Percentiles rank a stretch among this genome's conserved stretches.
These are phyloP conservation scores for Malaclemys terrapin DNA, from an alignment of 2,113 vertebrate genomes.

Conservation along the genomic window DNA sequence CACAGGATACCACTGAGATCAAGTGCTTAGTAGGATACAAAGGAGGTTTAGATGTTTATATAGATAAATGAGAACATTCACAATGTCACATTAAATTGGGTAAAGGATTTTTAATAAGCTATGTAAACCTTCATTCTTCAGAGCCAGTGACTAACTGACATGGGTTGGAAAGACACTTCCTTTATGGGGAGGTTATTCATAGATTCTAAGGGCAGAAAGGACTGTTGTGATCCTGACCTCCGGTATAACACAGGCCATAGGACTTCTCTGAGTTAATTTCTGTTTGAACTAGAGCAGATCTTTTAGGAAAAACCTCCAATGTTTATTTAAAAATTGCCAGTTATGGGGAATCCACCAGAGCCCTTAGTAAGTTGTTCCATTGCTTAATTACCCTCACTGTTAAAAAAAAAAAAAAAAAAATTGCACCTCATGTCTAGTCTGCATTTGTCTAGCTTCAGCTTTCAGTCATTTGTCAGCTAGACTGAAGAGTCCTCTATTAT, in stretches of 20 bases:
- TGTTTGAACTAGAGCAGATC: conserved; percentile 6
- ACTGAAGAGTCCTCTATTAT: background rate
- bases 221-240: background rate
- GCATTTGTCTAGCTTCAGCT: background rate
- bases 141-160: background rate
- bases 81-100: background rate
- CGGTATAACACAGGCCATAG: conserved; percentile 26
- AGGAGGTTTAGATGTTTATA: background rate
- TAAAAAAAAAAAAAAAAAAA: background rate
- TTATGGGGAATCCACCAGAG: background rate
- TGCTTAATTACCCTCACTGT: background rate
- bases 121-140: background rate
- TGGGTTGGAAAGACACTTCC: background rate
- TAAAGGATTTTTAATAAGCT: background rate
- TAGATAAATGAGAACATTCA: background rate
- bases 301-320: conserved; percentile 19
- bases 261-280: conserved; percentile 30
- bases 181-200: background rate
- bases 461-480: background rate
- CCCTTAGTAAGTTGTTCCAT: background rate
- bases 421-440: background rate
- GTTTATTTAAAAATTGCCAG: conserved; percentile 1
- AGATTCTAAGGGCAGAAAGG: background rate
- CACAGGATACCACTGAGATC: background rate
- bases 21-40: background rate